Conservation (phyloP, 2,797 vertebrate genomes). For the Enteromius unitaeniatus region DNA sequence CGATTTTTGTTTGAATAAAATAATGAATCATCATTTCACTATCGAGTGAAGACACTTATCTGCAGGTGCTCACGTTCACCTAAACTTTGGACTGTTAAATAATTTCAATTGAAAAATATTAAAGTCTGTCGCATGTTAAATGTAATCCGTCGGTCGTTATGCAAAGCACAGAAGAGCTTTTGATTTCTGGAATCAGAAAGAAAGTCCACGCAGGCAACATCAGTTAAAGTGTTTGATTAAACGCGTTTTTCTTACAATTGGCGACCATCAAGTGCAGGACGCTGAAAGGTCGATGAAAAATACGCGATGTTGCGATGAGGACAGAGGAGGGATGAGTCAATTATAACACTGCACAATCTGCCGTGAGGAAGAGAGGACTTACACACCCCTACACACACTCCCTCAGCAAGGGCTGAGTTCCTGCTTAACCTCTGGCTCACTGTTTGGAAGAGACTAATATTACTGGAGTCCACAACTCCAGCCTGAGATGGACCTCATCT, state of each 20-base stretch:
- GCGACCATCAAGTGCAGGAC: not conserved
- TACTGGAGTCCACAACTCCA: conserved; percentile 35
- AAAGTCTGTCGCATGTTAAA: no score
- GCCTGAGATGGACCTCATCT: conserved; percentile 44
- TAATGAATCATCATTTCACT: conserved; percentile 35
- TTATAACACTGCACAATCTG: conserved; percentile 37
- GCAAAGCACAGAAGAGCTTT: not conserved
- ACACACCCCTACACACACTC: conserved; percentile 49
- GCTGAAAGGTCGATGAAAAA: conserved; percentile 28
- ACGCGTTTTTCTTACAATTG: no score
- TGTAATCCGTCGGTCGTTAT: not conserved
- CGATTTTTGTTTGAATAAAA: conserved; percentile 51
- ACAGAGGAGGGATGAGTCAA: conserved; percentile 39
- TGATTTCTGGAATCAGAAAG: not conserved
- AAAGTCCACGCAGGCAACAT: not conserved
- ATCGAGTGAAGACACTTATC: conserved; percentile 15
- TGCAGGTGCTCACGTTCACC: conserved; percentile 51
- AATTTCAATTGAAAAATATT: not conserved
- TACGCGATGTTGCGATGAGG: conserved; percentile 12
- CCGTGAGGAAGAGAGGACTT: conserved; percentile 44
- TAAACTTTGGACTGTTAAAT: conserved; percentile 14
- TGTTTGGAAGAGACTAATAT: conserved; percentile 40
- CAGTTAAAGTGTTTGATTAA: not conserved
- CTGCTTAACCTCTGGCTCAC: conserved; percentile 53
- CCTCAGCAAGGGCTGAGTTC: conserved; percentile 41